phyloP scores from a whole-genome alignment of 2,888 invertebrate genomes.

The Entomobrya multifasciata region DNA sequence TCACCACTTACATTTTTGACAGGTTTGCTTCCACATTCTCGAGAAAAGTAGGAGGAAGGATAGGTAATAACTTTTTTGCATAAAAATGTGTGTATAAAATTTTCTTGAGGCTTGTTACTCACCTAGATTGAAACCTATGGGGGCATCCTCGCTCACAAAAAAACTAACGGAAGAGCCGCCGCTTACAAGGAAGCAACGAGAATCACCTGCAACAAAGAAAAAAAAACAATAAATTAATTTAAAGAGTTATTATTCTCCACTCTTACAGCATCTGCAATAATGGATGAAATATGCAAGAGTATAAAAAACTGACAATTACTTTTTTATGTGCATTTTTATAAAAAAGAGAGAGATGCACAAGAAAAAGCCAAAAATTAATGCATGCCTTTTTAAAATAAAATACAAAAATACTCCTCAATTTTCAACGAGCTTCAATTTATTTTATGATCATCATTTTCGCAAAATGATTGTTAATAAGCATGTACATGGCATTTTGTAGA shows the following conservation, averaged over 20 bases:
- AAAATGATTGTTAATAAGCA: no score
- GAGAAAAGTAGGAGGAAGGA: neutral
- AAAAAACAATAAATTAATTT: slow-evolving; percentile 49
- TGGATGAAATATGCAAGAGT: no score
- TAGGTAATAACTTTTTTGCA: slow-evolving; percentile 22
- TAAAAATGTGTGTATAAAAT: slow-evolving; percentile 38
- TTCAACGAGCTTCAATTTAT: no score
- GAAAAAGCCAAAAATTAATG: slow-evolving; percentile 32
- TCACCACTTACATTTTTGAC: slow-evolving; percentile 50
- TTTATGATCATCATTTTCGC: no score
- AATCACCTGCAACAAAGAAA: slow-evolving; percentile 78
- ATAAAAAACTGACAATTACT: no score
- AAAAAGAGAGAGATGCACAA: no score
- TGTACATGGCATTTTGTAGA: no score
- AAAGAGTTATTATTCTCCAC: slow-evolving; percentile 2
- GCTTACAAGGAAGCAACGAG: slow-evolving; percentile 92
- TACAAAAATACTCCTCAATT: no score
- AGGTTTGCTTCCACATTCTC: slow-evolving; percentile 38
- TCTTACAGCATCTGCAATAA: neutral
- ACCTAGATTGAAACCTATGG: slow-evolving; percentile 90
- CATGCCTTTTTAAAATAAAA: no score
- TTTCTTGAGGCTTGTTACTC: slow-evolving; percentile 68
- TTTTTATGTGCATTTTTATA: no score
- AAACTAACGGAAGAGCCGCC: slow-evolving; percentile 95
- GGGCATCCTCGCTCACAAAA: slow-evolving; percentile 92